Evolutionary conservation across 35 echinoderm and acorn worm genomes (phyloP).

Genomic region (Lytechinus variegatus): DNA sequence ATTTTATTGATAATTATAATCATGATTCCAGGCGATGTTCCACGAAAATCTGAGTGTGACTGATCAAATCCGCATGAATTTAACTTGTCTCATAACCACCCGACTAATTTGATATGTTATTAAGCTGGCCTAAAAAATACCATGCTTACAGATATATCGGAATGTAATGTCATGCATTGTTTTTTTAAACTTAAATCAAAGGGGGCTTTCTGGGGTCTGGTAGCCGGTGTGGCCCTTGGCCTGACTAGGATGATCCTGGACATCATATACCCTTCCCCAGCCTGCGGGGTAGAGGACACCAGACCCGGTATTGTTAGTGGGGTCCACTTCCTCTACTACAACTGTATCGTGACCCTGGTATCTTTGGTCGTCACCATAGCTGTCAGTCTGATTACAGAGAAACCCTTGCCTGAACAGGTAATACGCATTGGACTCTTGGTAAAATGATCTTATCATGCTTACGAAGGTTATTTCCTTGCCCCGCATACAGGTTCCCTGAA

Average conservation of each 20-base stretch:
- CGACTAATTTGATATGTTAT: too few species aligned
- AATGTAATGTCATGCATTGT: too few species aligned
- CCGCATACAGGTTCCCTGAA: too few species aligned
- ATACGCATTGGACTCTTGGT: background rate
- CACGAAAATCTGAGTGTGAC: too few species aligned
- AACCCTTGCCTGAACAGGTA: conserved; percentile 61
- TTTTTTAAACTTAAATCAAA: background rate
- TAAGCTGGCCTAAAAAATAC: too few species aligned
- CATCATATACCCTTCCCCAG: conserved; percentile 70
- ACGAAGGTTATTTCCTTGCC: too few species aligned
- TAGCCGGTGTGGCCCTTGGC: conserved; percentile 68
- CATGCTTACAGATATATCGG: too few species aligned
- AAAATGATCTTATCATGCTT: too few species aligned
- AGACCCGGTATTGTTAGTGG: conserved; percentile 52
- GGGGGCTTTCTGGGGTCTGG: conserved; percentile 92
- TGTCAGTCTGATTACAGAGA: conserved; percentile 75
- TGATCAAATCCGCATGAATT: too few species aligned
- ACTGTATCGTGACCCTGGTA: conserved; percentile 62
- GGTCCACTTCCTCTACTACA: conserved; percentile 83
- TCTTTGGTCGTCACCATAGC: conserved; percentile 64
- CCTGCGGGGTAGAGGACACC: conserved; percentile 68
- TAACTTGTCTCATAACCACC: too few species aligned
- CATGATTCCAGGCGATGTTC: too few species aligned
- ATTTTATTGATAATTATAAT: too few species aligned
- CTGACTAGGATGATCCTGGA: conserved; percentile 73